phyloP scores from a whole-genome alignment of 2,888 invertebrate species.

The Liodrosophila aerea region DNA sequence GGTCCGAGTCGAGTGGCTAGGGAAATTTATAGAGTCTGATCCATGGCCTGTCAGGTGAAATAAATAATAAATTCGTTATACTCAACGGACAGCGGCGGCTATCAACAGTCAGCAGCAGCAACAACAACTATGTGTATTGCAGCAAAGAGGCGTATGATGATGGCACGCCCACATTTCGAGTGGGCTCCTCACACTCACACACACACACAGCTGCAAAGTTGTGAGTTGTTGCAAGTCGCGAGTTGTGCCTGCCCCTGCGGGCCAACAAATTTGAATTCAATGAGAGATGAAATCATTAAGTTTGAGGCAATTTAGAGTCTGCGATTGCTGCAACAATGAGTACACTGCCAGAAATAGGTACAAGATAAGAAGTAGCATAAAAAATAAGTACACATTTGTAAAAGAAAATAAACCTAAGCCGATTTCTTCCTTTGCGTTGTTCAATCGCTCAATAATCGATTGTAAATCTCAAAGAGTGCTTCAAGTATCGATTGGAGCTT shows the following conservation, averaged over 20 bases:
- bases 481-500: too few species aligned
- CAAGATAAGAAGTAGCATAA: slow-evolving; percentile 5
- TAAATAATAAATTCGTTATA: slow-evolving; percentile 83
- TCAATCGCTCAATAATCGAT: too few species aligned
- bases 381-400: slow-evolving; percentile 1
- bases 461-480: too few species aligned
- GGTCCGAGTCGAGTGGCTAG: slow-evolving; percentile 59
- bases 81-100: slow-evolving; percentile 56
- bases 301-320: slow-evolving; percentile 63
- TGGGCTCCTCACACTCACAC: slow-evolving; percentile 9
- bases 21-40: slow-evolving; percentile 81
- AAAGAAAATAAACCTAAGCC: too few species aligned
- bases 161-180: slow-evolving; percentile 61
- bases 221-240: slow-evolving; percentile 40
- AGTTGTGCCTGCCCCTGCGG: slow-evolving; percentile 29
- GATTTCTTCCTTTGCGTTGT: too few species aligned
- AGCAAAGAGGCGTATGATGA: slow-evolving; percentile 63
- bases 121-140: slow-evolving; percentile 18
- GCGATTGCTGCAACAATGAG: not conserved
- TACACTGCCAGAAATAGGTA: too few species aligned
- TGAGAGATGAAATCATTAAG: slow-evolving; percentile 81
- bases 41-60: slow-evolving; percentile 82
- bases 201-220: not conserved
- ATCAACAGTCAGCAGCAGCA: slow-evolving; percentile 46
- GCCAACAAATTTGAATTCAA: slow-evolving; percentile 75